Base-by-base conservation (phyloP, 2,113 vertebrate species). In the Platysternon megacephalum region DNA sequence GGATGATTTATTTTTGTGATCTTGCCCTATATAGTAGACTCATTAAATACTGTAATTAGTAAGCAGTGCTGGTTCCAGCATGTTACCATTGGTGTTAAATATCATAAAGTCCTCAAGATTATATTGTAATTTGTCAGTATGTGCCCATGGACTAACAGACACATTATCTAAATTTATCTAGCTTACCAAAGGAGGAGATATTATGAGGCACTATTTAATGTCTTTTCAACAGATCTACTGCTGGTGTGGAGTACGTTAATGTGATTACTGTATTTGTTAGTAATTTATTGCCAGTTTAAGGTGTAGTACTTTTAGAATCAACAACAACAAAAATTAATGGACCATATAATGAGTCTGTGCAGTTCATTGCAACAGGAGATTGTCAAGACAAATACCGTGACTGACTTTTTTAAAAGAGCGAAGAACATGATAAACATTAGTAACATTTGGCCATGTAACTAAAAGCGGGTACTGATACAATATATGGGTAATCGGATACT, bases 141-240 rank as follows among this genome's bases (percentile, higher is more conserved):
- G 29, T 80, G 14, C 6, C 2, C 9, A 22, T 6, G 68, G 32
- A 44, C 7, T 3, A 76, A 82, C 58, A 65, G 53, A 2, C 11
- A 52, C 42, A 7, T 2, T 2, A 19, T 49, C 53, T 74, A 0
- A 0, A 29, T 44, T 3, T 26, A 3, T 85, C 29, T 52, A 61
- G 5, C 55, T 89, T 35, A 35, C 42, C 55, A 2, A 55, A 82
- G 11, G 86, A 61, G n/a, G 19, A 48, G 3, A 4, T 79, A 35
- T 55, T 53, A 28, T 11, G 29, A 35, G 26, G 44, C 9, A 3
- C 51, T 82, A 5, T 85, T 81, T 32, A 29, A 35, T 55, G 44
- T 53, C 80, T 74, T n/a, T 72, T n/a, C 3, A 46, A 10, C 17
- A 81, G n/a, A 39, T 80, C 79, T 91, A 5, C 35, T 91, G 35